Evolutionary conservation across 2,797 vertebrate genomes (phyloP).

Genomic region (Odontamblyopus rebecca): DNA sequence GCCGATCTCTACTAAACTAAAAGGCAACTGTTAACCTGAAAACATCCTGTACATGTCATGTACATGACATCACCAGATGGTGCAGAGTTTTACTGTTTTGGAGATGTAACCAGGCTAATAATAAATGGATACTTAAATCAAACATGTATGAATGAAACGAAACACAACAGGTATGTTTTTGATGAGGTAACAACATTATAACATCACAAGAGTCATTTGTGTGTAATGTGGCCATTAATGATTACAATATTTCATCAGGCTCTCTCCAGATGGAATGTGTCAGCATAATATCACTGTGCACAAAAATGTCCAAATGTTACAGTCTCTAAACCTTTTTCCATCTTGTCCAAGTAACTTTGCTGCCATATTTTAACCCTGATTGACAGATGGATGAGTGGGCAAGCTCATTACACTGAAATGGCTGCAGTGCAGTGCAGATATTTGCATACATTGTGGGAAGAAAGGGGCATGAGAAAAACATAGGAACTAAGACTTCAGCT

Average conservation of each 20-base stretch:
- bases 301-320: neutral
- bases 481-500: conserved; percentile 5
- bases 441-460: conserved; percentile 25
- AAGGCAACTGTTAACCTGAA: no score
- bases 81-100: no score
- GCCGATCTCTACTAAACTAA: no score
- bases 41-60: no score
- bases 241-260: neutral
- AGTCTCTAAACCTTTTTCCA: conserved; percentile 4
- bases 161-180: no score
- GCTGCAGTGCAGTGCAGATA: conserved; percentile 26
- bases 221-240: neutral
- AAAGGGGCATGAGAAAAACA: conserved; percentile 19
- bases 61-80: no score
- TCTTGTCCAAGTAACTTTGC: neutral
- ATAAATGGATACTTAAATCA: no score
- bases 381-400: conserved; percentile 19
- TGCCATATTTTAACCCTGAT: conserved; percentile 28
- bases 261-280: neutral
- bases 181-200: no score
- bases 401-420: conserved; percentile 31
- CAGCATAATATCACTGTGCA: neutral
- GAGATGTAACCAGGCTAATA: no score
- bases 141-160: no score
- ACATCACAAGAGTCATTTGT: no score